Percentiles rank a stretch among this genome's conserved stretches.
Evolutionary conservation across 2,888 invertebrate genomes (phyloP).

Genomic region (Ceramica pisi): DNA sequence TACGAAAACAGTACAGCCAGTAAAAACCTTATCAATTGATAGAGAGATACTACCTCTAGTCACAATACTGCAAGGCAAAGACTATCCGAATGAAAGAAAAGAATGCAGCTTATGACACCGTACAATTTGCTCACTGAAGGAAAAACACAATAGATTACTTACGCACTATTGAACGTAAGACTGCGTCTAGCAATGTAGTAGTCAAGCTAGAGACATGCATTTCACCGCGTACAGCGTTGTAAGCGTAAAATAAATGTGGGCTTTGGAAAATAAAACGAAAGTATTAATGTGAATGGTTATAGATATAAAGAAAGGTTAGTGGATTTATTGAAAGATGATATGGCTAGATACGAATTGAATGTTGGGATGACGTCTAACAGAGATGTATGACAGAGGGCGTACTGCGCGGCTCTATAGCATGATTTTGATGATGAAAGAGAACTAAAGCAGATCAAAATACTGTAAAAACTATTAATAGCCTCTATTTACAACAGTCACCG

Average conservation of each 20-base stretch:
- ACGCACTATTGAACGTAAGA: conserved; percentile 50
- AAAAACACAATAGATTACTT: conserved; percentile 46
- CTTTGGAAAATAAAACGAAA: neutral
- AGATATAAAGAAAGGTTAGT: neutral
- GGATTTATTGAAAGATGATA: neutral
- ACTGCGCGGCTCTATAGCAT: no score
- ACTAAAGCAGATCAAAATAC: neutral
- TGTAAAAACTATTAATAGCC: neutral
- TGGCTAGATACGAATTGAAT: neutral
- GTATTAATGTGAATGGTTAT: neutral
- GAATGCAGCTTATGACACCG: conserved; percentile 51
- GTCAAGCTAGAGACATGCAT: conserved; percentile 3
- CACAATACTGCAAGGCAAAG: conserved; percentile 14
- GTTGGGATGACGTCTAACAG: neutral
- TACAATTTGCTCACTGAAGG: conserved; percentile 54
- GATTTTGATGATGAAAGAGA: neutral
- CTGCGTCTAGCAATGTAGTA: conserved; percentile 16
- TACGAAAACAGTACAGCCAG: neutral
- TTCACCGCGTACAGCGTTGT: no score
- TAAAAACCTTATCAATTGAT: neutral
- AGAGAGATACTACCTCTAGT: neutral
- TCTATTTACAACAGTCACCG: conserved; percentile 29
- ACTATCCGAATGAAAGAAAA: conserved; percentile 45
- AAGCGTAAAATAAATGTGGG: conserved; percentile 8
- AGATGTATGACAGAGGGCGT: neutral